Conservation (phyloP, 2,888 invertebrate genomes). For the Geophilus truncorum region DNA sequence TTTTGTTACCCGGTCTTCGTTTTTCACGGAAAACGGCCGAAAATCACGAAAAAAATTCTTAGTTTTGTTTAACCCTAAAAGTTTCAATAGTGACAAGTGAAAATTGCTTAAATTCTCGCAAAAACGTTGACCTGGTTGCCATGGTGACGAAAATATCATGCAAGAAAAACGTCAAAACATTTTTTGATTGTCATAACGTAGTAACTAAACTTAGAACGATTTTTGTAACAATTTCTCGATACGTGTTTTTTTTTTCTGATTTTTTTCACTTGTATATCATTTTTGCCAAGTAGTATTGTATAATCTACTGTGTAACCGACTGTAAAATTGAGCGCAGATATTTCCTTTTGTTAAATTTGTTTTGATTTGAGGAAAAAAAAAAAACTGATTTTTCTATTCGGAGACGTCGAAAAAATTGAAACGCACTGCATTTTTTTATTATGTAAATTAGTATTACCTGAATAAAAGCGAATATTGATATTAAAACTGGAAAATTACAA, state of each 20-base stretch:
- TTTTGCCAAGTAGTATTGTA: background rate
- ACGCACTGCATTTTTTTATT: background rate
- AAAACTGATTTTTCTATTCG: background rate
- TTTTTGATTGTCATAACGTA: background rate
- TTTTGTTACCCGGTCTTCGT: background rate
- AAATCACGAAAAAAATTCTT: background rate
- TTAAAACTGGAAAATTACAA: too few relatives aligned
- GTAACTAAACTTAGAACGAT: background rate
- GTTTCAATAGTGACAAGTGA: background rate
- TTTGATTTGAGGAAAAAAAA: background rate
- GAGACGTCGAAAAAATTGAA: background rate
- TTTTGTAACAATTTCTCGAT: background rate
- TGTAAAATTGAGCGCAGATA: background rate
- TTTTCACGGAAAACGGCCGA: too few relatives aligned
- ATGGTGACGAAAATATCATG: background rate
- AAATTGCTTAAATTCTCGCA: background rate
- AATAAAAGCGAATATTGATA: background rate
- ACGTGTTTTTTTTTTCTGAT: background rate
- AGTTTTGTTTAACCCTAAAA: background rate
- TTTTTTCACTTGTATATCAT: too few relatives aligned
- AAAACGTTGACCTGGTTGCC: background rate
- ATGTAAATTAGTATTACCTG: background rate
- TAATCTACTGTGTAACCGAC: background rate
- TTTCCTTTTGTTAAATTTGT: background rate
- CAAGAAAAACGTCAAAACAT: background rate